Percentiles rank a stretch among this genome's conserved stretches.
Conservation (phyloP, 2,888 invertebrate species). For the Griposia aprilina region DNA sequence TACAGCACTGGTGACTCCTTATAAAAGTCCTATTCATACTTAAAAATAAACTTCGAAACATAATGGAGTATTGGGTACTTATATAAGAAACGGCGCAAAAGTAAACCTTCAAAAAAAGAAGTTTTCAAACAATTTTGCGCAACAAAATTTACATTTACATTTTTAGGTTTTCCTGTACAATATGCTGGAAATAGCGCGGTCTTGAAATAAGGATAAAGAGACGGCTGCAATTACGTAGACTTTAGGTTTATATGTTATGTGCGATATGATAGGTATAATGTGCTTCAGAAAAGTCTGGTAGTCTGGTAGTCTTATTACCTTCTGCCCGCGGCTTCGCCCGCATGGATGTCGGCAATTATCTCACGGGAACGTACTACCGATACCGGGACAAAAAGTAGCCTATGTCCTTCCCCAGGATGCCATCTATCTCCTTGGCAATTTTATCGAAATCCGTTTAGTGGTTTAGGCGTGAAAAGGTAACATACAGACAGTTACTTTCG, state of each 20-base stretch:
- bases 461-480: too few relatives aligned
- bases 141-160: constrained; percentile 8
- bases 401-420: too few relatives aligned
- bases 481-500: too few relatives aligned
- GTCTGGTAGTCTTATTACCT: too few relatives aligned
- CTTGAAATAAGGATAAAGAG: constrained; percentile 3
- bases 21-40: neutral
- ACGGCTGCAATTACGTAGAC: neutral
- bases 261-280: neutral
- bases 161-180: constrained; percentile 37
- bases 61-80: neutral
- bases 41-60: neutral
- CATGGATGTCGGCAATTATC: too few relatives aligned
- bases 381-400: too few relatives aligned
- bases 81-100: neutral
- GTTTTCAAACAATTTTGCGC: constrained; percentile 3
- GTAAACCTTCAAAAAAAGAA: neutral
- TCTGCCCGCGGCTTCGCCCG: too few relatives aligned
- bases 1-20: neutral
- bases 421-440: too few relatives aligned
- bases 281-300: neutral
- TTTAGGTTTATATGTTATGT: neutral
- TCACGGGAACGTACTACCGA: too few relatives aligned
- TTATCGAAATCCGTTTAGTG: too few relatives aligned
- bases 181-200: constrained; percentile 11